Conservation (phyloP, 2,888 invertebrate genomes). For the Rhaphigaster nebulosa region DNA sequence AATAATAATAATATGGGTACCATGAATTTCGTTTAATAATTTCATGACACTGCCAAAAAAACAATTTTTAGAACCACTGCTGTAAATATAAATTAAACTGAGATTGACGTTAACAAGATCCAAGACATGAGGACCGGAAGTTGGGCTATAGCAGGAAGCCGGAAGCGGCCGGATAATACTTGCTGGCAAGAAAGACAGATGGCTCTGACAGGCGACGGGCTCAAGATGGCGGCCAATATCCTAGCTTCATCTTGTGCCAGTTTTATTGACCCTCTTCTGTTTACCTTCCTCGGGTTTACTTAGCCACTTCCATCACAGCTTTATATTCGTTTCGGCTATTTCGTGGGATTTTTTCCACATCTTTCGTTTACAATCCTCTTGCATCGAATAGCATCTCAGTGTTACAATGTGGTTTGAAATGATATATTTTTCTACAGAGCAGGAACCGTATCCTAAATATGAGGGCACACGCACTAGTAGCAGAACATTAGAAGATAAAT, state of each 20-base stretch:
- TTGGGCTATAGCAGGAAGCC: neutral
- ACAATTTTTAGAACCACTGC: too few relatives aligned
- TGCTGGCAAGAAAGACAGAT: neutral
- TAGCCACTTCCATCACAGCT: neutral
- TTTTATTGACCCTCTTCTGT: slow-evolving; percentile 7
- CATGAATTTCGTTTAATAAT: too few relatives aligned
- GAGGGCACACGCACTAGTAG: too few relatives aligned
- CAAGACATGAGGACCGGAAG: neutral
- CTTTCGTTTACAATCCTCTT: neutral
- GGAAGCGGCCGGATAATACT: neutral
- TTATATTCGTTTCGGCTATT: neutral
- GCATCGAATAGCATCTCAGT: neutral
- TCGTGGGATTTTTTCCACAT: neutral
- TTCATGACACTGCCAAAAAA: too few relatives aligned
- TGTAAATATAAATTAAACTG: too few relatives aligned
- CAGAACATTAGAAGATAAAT: too few relatives aligned
- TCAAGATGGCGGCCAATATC: slow-evolving; percentile 29
- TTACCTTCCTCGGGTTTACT: slow-evolving; percentile 24
- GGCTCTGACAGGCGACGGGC: neutral
- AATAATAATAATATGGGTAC: too few relatives aligned
- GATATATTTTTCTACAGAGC: neutral
- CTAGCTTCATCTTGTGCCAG: neutral
- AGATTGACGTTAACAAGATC: slow-evolving; percentile 4
- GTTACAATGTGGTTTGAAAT: neutral
- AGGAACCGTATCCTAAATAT: too few relatives aligned